Conservation (phyloP, 1,140 invertebrate species). For the Ridgeia piscesae region DNA sequence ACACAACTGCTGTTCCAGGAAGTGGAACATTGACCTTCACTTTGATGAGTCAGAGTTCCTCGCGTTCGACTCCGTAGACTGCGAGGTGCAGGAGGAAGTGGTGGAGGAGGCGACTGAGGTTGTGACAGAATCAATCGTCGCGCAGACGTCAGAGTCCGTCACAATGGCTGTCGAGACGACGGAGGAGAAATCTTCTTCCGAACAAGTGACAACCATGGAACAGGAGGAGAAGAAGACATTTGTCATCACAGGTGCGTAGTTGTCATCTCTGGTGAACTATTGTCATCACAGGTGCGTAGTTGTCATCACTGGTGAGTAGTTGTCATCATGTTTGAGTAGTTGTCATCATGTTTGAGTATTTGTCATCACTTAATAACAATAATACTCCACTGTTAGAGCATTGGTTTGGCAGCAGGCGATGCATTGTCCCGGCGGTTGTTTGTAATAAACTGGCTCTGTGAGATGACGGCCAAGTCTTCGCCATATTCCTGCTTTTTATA, state of each 20-base stretch:
- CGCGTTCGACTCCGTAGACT: background rate
- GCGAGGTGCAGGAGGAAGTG: slow-evolving; percentile 8
- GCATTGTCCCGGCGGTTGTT: too few relatives aligned
- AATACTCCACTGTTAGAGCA: too few relatives aligned
- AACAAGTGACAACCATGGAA: slow-evolving; percentile 27
- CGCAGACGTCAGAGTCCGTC: background rate
- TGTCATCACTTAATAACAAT: too few relatives aligned
- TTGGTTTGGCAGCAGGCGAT: too few relatives aligned
- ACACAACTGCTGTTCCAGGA: slow-evolving; percentile 17
- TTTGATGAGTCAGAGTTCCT: slow-evolving; percentile 14
- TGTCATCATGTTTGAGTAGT: background rate
- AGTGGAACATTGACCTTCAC: slow-evolving; percentile 24
- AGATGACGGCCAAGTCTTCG: too few relatives aligned
- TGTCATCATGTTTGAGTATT: background rate
- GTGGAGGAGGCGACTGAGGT: background rate
- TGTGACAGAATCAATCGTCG: background rate
- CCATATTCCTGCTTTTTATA: too few relatives aligned
- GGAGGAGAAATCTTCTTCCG: slow-evolving; percentile 25
- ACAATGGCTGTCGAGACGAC: slow-evolving; percentile 19
- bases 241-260: slow-evolving; percentile 28
- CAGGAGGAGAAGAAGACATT: slow-evolving; percentile 33
- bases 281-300: background rate
- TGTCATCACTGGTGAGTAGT: background rate
- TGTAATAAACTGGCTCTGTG: too few relatives aligned
- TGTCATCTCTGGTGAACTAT: background rate